Conservation (phyloP, 2,113 vertebrate genomes). For the Prunella fulvescens region DNA sequence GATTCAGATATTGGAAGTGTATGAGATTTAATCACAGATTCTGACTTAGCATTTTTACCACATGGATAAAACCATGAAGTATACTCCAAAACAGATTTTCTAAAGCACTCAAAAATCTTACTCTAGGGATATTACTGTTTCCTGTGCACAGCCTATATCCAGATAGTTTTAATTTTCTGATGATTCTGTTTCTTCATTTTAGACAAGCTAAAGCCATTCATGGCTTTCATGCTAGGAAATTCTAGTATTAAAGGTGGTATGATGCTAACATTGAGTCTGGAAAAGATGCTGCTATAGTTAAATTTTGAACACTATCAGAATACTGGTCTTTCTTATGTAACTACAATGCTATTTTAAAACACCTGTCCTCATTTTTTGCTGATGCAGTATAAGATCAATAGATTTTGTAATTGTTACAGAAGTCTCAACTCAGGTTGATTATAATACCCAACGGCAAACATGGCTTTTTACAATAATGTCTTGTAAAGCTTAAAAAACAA, state of each 20-base stretch:
- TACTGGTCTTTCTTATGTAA: background rate
- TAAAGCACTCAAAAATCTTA: background rate
- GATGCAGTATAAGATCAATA: background rate
- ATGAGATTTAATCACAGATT: background rate
- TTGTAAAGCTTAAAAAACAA: background rate
- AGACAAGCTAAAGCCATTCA: conserved; percentile 82
- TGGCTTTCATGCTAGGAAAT: conserved; percentile 84
- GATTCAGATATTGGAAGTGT: background rate
- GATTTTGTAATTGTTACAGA: background rate
- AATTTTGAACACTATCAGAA: conserved; percentile 31
- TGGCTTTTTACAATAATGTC: background rate
- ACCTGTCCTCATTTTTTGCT: background rate
- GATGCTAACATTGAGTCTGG: conserved; percentile 78
- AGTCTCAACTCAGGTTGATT: background rate
- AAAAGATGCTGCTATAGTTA: conserved; percentile 81
- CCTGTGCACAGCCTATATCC: background rate
- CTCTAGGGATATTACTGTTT: background rate
- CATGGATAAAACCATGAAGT: rapidly evolving
- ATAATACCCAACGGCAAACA: background rate
- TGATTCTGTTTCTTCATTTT: background rate
- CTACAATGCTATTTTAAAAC: background rate
- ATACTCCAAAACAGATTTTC: background rate
- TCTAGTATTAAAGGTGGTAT: conserved; percentile 82
- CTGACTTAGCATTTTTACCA: background rate
- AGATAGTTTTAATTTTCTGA: background rate